Conservation (phyloP, 2,888 invertebrate genomes). For the Nipponacmea schrenckii region DNA sequence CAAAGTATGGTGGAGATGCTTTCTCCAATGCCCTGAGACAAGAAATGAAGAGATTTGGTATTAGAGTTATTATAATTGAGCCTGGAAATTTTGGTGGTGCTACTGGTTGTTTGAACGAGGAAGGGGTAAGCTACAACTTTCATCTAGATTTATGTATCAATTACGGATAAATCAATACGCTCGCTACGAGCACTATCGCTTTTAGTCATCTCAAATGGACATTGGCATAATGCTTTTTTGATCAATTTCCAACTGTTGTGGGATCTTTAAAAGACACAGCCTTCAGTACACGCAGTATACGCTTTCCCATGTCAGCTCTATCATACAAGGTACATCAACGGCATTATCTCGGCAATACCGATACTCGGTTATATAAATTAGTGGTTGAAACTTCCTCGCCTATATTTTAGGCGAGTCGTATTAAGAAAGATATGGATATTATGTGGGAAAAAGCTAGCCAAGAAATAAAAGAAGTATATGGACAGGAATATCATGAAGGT, state of each 20-base stretch:
- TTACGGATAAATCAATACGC: not conserved
- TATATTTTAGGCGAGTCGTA: slow-evolving; percentile 4
- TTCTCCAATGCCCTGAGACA: slow-evolving; percentile 52
- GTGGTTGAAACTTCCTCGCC: too few species aligned
- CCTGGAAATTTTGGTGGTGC: slow-evolving; percentile 65
- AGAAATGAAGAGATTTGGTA: slow-evolving; percentile 55
- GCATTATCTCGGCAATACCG: too few species aligned
- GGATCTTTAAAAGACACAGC: not conserved
- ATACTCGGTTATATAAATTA: too few species aligned
- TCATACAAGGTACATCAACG: too few species aligned
- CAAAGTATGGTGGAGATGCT: slow-evolving; percentile 52
- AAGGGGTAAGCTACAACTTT: slow-evolving; percentile 1
- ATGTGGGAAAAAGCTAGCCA: slow-evolving; percentile 39
- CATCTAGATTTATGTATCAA: too few species aligned
- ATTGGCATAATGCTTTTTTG: not conserved
- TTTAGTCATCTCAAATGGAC: not conserved
- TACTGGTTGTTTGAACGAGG: slow-evolving; percentile 44
- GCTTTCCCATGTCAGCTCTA: too few species aligned
- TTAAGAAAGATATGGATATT: slow-evolving; percentile 36
- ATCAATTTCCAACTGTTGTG: not conserved
- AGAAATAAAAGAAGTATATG: slow-evolving; percentile 40
- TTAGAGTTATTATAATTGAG: slow-evolving; percentile 48
- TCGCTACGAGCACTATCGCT: too few species aligned
- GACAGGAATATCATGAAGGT: slow-evolving; percentile 38
- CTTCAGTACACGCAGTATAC: too few species aligned